These are phyloP conservation scores for Bovichtus diacanthus DNA, from an alignment of 2,797 vertebrate genomes.

Conservation along the genomic window DNA sequence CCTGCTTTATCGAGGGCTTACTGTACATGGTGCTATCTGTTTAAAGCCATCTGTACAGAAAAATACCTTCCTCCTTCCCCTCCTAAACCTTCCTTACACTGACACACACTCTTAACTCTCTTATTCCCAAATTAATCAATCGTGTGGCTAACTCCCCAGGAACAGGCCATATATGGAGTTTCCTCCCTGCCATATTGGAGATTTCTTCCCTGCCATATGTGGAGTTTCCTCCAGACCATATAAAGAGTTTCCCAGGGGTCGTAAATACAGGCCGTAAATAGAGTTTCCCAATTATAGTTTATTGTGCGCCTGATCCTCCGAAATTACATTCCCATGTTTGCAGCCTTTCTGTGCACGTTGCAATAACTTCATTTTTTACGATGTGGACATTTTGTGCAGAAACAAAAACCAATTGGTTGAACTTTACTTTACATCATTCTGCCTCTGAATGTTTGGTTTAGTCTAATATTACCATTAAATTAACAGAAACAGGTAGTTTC, in stretches of 20 bases:
- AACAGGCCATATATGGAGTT: constrained; percentile 71
- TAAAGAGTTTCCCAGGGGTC: constrained; percentile 2
- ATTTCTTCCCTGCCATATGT: constrained; percentile 66
- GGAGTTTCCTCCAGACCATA: constrained; percentile 64
- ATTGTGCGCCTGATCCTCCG: too few species aligned
- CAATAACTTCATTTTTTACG: too few species aligned
- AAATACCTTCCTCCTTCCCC: constrained; percentile 45
- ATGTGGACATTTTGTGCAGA: too few species aligned
- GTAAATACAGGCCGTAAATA: not conserved
- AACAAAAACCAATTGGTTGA: too few species aligned
- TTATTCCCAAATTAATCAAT: constrained; percentile 10
- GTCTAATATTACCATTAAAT: too few species aligned
- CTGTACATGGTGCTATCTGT: constrained; percentile 83
- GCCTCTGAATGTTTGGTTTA: too few species aligned
- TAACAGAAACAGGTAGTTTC: too few species aligned
- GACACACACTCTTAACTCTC: constrained; percentile 5
- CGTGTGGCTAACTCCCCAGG: not conserved
- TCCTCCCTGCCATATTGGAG: constrained; percentile 75
- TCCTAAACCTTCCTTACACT: constrained; percentile 16
- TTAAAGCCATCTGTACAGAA: constrained; percentile 85
- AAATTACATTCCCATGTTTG: too few species aligned
- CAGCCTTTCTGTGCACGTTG: too few species aligned
- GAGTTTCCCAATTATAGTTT: not conserved
- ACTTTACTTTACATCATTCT: too few species aligned
- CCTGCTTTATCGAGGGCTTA: constrained; percentile 78